phyloP scores from a whole-genome alignment of 2,797 vertebrate genomes.

The Lepus townsendii region DNA sequence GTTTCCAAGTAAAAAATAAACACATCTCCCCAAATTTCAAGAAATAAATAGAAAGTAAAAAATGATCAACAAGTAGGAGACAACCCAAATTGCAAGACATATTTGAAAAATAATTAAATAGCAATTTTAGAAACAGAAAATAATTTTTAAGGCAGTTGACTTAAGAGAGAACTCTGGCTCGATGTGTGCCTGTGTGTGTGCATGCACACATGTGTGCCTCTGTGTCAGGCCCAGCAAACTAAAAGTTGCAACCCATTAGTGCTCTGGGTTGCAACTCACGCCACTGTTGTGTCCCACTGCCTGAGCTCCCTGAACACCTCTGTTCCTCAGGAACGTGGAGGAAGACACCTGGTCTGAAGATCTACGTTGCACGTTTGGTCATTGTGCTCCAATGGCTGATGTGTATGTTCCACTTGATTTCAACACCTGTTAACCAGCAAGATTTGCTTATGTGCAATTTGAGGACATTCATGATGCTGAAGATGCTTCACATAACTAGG shows the following conservation, averaged over 20 bases:
- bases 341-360: neutral
- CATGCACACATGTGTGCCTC: neutral
- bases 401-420: neutral
- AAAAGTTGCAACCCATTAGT: neutral
- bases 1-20: neutral
- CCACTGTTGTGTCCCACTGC: neutral
- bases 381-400: neutral
- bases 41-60: neutral
- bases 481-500: constrained; percentile 96
- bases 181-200: too few species aligned
- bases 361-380: neutral
- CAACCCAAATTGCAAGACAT: neutral
- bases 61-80: neutral
- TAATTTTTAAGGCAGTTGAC: neutral
- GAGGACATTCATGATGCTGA: constrained; percentile 97
- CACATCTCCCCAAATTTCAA: neutral
- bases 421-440: neutral
- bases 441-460: constrained; percentile 85
- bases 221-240: neutral
- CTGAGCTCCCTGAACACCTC: neutral
- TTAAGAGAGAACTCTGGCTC: too few species aligned
- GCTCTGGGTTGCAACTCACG: neutral
- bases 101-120: neutral
- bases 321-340: neutral
- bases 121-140: neutral